Conservation (phyloP, 2,113 vertebrate genomes). For the Pituophis catenifer region DNA sequence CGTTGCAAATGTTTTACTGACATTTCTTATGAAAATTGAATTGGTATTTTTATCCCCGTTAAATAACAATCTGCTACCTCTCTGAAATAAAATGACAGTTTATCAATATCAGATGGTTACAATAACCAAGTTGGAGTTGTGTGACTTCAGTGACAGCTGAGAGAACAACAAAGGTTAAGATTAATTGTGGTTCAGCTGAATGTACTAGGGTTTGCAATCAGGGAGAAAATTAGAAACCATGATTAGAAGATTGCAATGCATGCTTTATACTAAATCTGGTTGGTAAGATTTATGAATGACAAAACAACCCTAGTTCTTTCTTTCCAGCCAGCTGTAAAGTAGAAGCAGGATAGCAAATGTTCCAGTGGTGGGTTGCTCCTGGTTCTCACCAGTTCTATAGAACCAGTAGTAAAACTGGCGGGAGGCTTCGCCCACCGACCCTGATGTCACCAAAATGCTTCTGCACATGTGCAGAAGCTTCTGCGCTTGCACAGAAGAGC, state of each 20-base stretch:
- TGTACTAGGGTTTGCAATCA: neutral
- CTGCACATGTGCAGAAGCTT: no score
- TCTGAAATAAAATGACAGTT: slow-evolving; percentile 61
- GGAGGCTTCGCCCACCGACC: no score
- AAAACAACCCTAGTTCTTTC: neutral
- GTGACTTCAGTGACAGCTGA: slow-evolving; percentile 22
- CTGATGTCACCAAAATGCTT: no score
- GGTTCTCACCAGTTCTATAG: no score
- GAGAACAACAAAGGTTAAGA: neutral
- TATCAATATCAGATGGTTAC: slow-evolving; percentile 61
- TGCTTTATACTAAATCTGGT: neutral
- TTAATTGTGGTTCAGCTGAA: neutral
- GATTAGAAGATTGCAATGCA: neutral
- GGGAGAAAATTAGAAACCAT: neutral
- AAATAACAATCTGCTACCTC: slow-evolving; percentile 60
- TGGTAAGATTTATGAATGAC: neutral
- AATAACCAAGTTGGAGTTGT: slow-evolving; percentile 29
- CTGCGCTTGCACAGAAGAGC: no score
- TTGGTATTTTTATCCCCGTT: slow-evolving; percentile 61
- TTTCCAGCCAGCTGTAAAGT: neutral
- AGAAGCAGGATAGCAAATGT: neutral
- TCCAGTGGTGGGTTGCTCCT: neutral
- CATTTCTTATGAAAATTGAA: slow-evolving; percentile 65
- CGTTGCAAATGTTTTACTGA: slow-evolving; percentile 63
- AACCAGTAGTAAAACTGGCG: no score